phyloP scores from a whole-genome alignment of 2,888 invertebrate species.

The Girardia tigrina region DNA sequence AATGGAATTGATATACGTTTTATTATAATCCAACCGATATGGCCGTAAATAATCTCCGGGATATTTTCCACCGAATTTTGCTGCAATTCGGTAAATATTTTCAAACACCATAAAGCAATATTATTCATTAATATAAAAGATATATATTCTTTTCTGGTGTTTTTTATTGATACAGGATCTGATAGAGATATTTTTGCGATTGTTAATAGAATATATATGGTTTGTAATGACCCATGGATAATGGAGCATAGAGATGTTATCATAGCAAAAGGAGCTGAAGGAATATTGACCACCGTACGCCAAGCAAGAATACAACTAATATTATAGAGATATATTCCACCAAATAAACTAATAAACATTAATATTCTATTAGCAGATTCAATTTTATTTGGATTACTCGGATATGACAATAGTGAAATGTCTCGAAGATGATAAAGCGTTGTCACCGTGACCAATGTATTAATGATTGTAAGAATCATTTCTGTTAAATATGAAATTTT shows the following conservation, averaged over 20 bases:
- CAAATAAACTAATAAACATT: neutral
- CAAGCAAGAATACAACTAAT: slow-evolving; percentile 12
- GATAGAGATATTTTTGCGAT: neutral
- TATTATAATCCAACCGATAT: neutral
- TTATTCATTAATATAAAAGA: neutral
- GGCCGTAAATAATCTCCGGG: neutral
- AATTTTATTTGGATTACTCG: neutral
- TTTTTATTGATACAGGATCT: neutral
- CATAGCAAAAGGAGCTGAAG: neutral
- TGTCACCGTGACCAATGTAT: neutral
- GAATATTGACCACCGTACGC: neutral
- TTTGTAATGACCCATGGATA: slow-evolving; percentile 1
- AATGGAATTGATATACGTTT: neutral
- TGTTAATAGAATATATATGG: neutral
- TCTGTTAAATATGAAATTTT: neutral
- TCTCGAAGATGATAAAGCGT: neutral
- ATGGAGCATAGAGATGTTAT: neutral
- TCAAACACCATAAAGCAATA: slow-evolving; percentile 10
- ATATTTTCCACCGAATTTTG: neutral
- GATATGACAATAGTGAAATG: neutral
- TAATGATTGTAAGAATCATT: neutral
- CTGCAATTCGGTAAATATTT: slow-evolving; percentile 19
- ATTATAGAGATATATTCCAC: neutral
- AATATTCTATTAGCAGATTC: neutral
- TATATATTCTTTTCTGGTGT: neutral